Base-by-base conservation (phyloP, 2,888 invertebrate genomes). In the Cephus spinipes region DNA sequence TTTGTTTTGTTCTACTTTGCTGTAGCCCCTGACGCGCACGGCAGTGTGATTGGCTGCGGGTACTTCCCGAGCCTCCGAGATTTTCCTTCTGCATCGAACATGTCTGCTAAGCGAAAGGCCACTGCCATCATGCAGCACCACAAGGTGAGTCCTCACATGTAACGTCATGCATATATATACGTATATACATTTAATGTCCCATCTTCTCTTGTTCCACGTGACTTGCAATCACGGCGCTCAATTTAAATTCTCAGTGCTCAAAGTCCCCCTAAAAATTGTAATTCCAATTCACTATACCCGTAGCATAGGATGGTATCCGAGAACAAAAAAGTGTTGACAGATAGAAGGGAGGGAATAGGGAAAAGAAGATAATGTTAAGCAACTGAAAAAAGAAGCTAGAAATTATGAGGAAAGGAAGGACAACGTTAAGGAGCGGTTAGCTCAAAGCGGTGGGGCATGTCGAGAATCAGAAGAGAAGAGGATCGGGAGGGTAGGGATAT, bases 41-140 rank as follows among this genome's bases (percentile, higher is more conserved):
- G 74, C 68, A 76, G 84, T 79, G 82, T 80, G 81, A 83, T 81
- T 81, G 83, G 82, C 81, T 80, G 80, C 76, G 79, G 73, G 68
- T 32, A 23, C 31, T 55, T 69, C 6, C 15, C 12, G n/a, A 35
- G 31, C n/a, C 74, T 12, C 76, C 77, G n/a, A 80, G 77, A 75
- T 78, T 81, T 79, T 76, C 34, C 73, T 68, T 32, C 76, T 76
- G 55, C 76, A 69, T 12, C 32, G 75, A 92, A 89, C 86, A 95
- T 95, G 95, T 95, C 95, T 85, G 95, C 95, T 85, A 95, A 95
- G 93, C 94, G 95, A 92, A 95, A 95, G 93, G 94, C 95, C 90
- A 95, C 95, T 87, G 95, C 95, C 87, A 93, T 95, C 89, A 95
- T 95, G 87, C 95, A 95, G 92, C 95, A 95, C 92, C 91, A 91